phyloP scores from a whole-genome alignment of 1,140 invertebrate genomes.

The Helicoverpa armigera region DNA sequence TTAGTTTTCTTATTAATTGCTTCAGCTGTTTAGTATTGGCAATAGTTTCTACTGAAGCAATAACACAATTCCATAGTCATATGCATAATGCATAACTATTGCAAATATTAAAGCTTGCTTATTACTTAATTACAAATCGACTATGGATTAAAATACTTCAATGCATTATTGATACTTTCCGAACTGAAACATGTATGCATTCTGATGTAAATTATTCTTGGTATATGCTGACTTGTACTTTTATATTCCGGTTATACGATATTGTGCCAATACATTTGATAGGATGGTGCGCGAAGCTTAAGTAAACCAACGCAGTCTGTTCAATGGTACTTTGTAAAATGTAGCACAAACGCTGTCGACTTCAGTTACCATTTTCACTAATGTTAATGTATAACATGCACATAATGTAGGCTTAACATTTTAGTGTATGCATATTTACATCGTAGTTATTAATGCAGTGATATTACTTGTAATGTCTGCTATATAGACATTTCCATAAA shows the following conservation, averaged over 20 bases:
- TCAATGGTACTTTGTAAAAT: slow-evolving; percentile 27
- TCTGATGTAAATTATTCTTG: slow-evolving; percentile 6
- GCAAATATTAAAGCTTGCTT: too few relatives aligned
- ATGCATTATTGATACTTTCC: not conserved
- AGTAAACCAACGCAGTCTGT: slow-evolving; percentile 15
- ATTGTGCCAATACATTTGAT: slow-evolving; percentile 45
- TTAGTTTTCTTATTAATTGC: not conserved
- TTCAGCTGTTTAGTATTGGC: not conserved
- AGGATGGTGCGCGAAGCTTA: slow-evolving; percentile 7
- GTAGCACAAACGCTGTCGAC: slow-evolving; percentile 62
- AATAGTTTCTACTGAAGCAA: not conserved
- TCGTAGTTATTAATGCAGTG: slow-evolving; percentile 69
- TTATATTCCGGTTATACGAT: slow-evolving; percentile 27
- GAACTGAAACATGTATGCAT: not conserved
- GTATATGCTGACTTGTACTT: slow-evolving; percentile 11
- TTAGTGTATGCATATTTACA: slow-evolving; percentile 58
- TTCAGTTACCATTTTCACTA: slow-evolving; percentile 70
- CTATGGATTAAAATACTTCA: not conserved
- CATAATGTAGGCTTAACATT: slow-evolving; percentile 64
- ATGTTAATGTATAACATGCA: slow-evolving; percentile 53
- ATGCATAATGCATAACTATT: too few relatives aligned
- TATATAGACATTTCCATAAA: slow-evolving; percentile 53
- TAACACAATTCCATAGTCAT: not conserved
- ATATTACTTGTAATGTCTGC: slow-evolving; percentile 71
- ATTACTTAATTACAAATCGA: too few relatives aligned